phyloP scores from a whole-genome alignment of 2,113 vertebrate species.

The Indri indri region DNA sequence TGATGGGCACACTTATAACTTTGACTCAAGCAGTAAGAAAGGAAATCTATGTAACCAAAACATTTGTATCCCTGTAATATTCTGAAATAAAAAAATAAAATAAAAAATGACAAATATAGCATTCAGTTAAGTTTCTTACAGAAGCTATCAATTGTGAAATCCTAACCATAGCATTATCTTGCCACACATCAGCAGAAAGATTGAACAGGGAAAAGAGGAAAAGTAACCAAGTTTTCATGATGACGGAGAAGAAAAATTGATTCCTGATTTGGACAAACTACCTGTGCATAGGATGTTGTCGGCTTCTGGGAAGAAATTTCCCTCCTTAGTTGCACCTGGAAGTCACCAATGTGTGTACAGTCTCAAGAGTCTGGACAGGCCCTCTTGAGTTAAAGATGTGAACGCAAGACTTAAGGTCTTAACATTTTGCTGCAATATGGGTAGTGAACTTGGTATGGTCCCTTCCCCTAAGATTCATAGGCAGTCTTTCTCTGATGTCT shows the following conservation, averaged over 20 bases:
- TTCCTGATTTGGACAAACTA: not conserved
- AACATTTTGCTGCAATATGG: not conserved
- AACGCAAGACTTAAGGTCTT: not conserved
- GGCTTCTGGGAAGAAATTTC: not conserved
- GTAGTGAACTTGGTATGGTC: not conserved
- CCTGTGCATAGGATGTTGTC: not conserved
- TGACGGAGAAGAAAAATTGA: not conserved
- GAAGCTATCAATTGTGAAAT: not conserved
- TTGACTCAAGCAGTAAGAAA: too few relatives aligned
- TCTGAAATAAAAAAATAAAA: too few relatives aligned
- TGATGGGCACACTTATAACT: too few relatives aligned
- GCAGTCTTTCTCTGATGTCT: not conserved
- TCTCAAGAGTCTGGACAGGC: too few relatives aligned
- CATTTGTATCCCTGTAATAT: too few relatives aligned
- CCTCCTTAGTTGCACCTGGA: not conserved
- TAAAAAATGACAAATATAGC: not conserved
- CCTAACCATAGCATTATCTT: not conserved
- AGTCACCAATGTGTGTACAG: not conserved
- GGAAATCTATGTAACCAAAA: too few relatives aligned
- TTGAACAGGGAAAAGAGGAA: not conserved
- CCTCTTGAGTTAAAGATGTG: not conserved
- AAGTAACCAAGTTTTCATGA: not conserved
- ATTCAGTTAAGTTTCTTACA: not conserved
- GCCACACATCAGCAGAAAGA: not conserved
- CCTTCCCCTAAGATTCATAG: not conserved